Evolutionary conservation across 2,113 vertebrate species (phyloP).

Genomic region (Macrotis lagotis): DNA sequence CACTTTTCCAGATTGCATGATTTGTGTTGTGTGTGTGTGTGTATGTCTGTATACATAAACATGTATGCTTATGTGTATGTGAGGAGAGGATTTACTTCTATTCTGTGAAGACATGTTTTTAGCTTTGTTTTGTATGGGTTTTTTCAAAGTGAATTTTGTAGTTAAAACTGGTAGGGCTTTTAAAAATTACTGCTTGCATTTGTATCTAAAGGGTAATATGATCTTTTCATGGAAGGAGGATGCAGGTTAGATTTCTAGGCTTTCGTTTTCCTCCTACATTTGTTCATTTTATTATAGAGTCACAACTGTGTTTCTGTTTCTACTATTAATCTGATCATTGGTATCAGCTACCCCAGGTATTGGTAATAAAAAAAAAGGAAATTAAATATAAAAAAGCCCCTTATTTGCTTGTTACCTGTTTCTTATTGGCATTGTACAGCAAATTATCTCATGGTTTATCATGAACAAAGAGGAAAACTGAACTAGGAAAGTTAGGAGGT

Average conservation of each 20-base stretch:
- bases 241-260: not conserved
- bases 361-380: not conserved
- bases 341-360: not conserved
- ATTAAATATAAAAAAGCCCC: not conserved
- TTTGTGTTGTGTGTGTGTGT: constrained; percentile 20
- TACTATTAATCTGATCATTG: not conserved
- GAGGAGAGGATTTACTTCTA: not conserved
- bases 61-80: no score
- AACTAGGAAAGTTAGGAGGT: not conserved
- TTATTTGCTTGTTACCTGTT: not conserved
- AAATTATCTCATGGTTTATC: not conserved
- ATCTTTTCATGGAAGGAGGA: not conserved
- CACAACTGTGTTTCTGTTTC: not conserved
- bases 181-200: not conserved
- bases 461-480: not conserved
- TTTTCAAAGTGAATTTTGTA: constrained; percentile 29
- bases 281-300: constrained; percentile 3
- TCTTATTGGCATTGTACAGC: not conserved
- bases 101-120: constrained; percentile 26
- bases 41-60: no score
- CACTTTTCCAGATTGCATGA: constrained; percentile 63
- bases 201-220: constrained; percentile 16
- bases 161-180: not conserved
- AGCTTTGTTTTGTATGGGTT: constrained; percentile 22
- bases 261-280: constrained; percentile 1